Percentiles rank a stretch among this genome's conserved stretches.
These are phyloP conservation scores for Sebastes trivittatus DNA, from an alignment of 2,797 vertebrate genomes.

Conservation along the genomic window DNA sequence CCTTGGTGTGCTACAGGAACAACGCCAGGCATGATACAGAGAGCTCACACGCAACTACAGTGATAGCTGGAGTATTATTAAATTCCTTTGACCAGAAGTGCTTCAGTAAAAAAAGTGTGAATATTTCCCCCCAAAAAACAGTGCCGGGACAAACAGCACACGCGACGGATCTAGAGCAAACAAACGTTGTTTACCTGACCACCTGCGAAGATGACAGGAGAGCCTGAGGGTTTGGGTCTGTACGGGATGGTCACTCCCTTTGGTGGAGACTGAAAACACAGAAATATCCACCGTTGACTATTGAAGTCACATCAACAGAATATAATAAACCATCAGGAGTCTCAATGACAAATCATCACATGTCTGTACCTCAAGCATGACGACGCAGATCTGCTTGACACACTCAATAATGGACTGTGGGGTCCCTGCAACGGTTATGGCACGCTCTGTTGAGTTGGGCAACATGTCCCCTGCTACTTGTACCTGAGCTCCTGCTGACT, in stretches of 20 bases:
- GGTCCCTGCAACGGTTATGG: conserved; percentile 95
- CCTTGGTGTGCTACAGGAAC: conserved; percentile 37
- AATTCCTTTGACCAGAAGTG: background rate
- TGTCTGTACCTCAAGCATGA: conserved; percentile 91
- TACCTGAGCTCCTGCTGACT: conserved; percentile 96
- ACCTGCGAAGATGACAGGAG: conserved; percentile 96
- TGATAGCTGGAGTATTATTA: background rate
- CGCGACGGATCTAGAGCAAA: background rate
- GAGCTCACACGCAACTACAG: background rate
- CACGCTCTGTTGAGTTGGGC: conserved; percentile 95
- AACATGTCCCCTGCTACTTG: conserved; percentile 97
- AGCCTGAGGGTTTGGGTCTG: conserved; percentile 95
- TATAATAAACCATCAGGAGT: background rate
- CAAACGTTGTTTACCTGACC: conserved; percentile 87
- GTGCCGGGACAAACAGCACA: background rate
- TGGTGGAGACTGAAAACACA: conserved; percentile 87
- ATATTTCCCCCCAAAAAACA: background rate
- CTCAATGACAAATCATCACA: background rate
- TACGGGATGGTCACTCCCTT: conserved; percentile 97
- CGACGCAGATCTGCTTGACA: conserved; percentile 97
- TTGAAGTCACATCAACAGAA: background rate
- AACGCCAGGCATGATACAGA: conserved; percentile 10
- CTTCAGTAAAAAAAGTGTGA: background rate
- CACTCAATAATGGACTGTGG: conserved; percentile 96
- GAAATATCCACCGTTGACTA: background rate